Evolutionary conservation across 2,797 vertebrate genomes (phyloP), one percentile per base, ranked within the genome.

Genomic region (Anguilla anguilla): DNA sequence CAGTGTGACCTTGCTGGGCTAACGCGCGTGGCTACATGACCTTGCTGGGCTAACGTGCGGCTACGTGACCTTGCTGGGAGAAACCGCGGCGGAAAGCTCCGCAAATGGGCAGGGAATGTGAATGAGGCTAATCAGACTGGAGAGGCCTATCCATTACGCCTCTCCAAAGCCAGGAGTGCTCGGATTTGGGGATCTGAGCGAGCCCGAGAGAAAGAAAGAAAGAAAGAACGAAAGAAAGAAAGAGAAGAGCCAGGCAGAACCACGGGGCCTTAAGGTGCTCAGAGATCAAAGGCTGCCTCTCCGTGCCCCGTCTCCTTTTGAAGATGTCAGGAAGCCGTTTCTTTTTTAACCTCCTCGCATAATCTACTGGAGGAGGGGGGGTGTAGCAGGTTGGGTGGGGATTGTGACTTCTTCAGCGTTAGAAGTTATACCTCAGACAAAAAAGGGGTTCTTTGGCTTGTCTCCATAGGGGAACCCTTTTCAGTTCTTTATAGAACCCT

Each of bases 11-110:
- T 39, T 39, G 35, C 35, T 39, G 1, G 35, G 35, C 35, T 39
- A 39, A 39, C 35, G 1, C 35, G 35, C 35, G 35, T 35, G 35
- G 35, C 35, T 39, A 39, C 35, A 35, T 39, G 35, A 39, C 35
- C 35, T 2, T 39, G 35, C 1, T 39, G 35, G 35, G 35, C 35
- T 39, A 39, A 39, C 35, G 31, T n/a, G n/a, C n/a, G n/a, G n/a
- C n/a, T n/a, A n/a, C n/a, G 88, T 91, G 94, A 95, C 94, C 93
- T 95, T 95, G 94, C 89, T 81, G 90, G 46, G 88, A 86, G 35
- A 5, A 79, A n/a, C 53, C 88, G 84, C n/a, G 81, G 81, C 90
- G 92, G 92, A 92, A 92, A 93, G 92, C 10, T 91, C 87, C 67
- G 82, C 19, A 53, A 87, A 88, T 59, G n/a, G 88, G 90, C 86